phyloP scores from a whole-genome alignment of 2,797 vertebrate genomes.

The Fringilla coelebs region DNA sequence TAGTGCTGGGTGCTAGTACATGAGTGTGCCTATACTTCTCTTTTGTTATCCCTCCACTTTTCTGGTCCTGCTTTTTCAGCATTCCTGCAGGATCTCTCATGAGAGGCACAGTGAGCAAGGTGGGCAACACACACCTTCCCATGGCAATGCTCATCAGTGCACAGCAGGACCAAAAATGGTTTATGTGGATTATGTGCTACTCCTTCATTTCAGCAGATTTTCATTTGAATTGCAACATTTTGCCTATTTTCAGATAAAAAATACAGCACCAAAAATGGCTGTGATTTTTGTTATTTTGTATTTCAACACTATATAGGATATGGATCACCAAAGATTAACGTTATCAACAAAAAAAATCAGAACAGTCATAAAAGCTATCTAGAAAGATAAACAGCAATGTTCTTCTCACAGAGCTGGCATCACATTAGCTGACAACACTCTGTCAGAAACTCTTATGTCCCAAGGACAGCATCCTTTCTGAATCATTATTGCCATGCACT shows the following conservation, averaged over 20 bases:
- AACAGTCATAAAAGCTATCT: not conserved
- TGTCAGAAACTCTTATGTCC: not conserved
- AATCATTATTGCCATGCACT: not conserved
- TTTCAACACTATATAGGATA: not conserved
- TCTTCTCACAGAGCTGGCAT: not conserved
- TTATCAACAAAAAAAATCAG: not conserved
- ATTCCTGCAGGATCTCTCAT: not conserved
- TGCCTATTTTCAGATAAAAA: not conserved
- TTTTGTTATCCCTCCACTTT: not conserved
- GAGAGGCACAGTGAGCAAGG: not conserved
- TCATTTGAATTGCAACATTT: not conserved
- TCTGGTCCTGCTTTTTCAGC: not conserved
- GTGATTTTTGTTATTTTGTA: not conserved
- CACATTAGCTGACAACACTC: not conserved
- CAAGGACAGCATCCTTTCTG: not conserved
- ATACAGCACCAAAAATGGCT: not conserved
- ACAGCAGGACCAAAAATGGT: not conserved
- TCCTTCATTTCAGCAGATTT: not conserved
- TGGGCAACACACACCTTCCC: not conserved
- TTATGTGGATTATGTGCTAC: not conserved
- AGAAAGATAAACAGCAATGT: not conserved
- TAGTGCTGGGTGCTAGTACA: not conserved
- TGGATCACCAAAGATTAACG: not conserved
- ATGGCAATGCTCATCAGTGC: not conserved
- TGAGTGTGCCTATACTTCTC: not conserved